A percentile compares a stretch with the other conserved stretches of the same genome.
phyloP scores from a whole-genome alignment of 2,888 invertebrate genomes.

The Endomychus coccineus region DNA sequence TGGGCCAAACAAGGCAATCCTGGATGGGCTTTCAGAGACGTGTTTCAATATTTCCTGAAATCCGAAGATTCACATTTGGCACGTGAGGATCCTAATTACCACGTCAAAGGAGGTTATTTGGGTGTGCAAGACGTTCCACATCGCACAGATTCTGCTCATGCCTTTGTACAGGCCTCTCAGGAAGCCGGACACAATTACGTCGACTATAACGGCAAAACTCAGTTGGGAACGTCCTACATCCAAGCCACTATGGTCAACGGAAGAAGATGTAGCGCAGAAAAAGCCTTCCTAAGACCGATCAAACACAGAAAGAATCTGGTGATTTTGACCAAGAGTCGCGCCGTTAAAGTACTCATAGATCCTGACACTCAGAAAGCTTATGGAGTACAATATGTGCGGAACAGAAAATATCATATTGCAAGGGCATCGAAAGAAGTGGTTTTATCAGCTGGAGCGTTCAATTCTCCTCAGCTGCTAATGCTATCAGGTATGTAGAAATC shows the following conservation, averaged over 20 bases:
- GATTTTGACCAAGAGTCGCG: constrained; percentile 55
- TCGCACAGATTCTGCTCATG: constrained; percentile 45
- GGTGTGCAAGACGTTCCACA: constrained; percentile 39
- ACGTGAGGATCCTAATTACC: constrained; percentile 34
- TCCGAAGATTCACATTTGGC: constrained; percentile 39
- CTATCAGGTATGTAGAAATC: constrained; percentile 56
- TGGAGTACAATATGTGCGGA: constrained; percentile 59
- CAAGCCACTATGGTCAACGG: constrained; percentile 56
- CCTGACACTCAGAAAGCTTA: constrained; percentile 53
- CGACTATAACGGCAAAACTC: constrained; percentile 61
- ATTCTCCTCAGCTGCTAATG: constrained; percentile 85
- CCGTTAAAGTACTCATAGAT: constrained; percentile 60
- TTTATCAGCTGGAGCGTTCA: constrained; percentile 78
- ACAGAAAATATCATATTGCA: constrained; percentile 42
- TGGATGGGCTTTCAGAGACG: constrained; percentile 48
- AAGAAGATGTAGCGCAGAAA: constrained; percentile 58
- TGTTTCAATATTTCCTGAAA: constrained; percentile 43
- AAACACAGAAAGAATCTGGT: constrained; percentile 58
- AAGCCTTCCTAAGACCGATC: constrained; percentile 55
- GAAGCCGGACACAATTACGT: constrained; percentile 59
- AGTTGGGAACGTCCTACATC: constrained; percentile 55
- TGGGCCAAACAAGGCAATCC: constrained; percentile 52
- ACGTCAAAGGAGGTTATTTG: constrained; percentile 38
- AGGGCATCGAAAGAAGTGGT: constrained; percentile 73
- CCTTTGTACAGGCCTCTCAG: constrained; percentile 56